A percentile compares a stretch with the other conserved stretches of the same genome.
Conservation (phyloP, 2,797 vertebrate species). For the Falco naumanni region DNA sequence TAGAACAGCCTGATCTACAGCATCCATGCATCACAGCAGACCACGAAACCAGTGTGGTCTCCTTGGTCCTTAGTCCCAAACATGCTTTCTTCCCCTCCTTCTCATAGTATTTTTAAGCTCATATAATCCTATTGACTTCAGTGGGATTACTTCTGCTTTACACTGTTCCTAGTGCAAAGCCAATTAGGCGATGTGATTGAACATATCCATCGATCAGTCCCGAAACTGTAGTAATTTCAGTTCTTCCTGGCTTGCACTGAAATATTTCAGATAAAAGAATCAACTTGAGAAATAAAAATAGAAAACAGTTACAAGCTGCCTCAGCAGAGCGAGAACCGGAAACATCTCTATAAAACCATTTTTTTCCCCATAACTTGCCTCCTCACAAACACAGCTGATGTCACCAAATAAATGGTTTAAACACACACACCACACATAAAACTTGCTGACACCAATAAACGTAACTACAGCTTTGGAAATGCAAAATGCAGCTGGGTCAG, state of each 20-base stretch:
- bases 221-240: background rate
- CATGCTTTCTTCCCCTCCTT: background rate
- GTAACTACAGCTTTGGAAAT: background rate
- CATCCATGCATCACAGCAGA: background rate
- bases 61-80: background rate
- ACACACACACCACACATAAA: background rate
- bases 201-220: background rate
- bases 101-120: background rate
- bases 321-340: slow-evolving; percentile 41
- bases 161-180: background rate
- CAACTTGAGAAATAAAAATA: background rate
- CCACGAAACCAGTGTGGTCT: background rate
- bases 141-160: background rate
- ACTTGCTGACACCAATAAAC: slow-evolving; percentile 21
- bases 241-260: background rate
- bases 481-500: background rate
- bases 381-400: slow-evolving; percentile 72
- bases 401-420: slow-evolving; percentile 26
- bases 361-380: slow-evolving; percentile 52
- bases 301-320: slow-evolving; percentile 31
- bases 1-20: background rate
- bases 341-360: slow-evolving; percentile 27
- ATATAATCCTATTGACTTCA: background rate
- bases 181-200: background rate
- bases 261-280: background rate